Evolutionary conservation across 2,113 vertebrate species (phyloP).

Genomic region (Sialia sialis): DNA sequence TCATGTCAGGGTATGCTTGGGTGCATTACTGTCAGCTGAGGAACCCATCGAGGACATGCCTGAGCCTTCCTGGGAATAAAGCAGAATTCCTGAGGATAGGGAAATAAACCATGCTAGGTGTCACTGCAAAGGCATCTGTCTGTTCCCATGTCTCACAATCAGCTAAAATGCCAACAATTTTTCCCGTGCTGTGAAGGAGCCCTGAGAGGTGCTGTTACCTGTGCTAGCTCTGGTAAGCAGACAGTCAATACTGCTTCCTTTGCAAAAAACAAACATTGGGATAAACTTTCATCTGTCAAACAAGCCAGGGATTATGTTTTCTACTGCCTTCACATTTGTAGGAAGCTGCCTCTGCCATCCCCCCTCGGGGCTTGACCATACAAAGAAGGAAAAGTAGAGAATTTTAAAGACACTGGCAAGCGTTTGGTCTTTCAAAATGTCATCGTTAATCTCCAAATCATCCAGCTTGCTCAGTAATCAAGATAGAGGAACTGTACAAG

Average conservation of each 20-base stretch:
- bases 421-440: neutral
- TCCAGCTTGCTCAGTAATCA: neutral
- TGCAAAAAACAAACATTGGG: neutral
- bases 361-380: neutral
- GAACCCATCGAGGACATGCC: neutral
- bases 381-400: neutral
- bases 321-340: neutral
- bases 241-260: neutral
- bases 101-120: neutral
- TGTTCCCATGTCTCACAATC: neutral
- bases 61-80: fast-evolving
- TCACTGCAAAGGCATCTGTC: neutral
- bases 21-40: neutral
- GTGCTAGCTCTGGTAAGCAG: neutral
- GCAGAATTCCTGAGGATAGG: neutral
- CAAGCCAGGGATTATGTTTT: neutral
- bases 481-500: neutral
- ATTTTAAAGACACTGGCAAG: neutral
- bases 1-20: fast-evolving
- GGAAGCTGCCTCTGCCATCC: neutral
- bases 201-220: neutral
- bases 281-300: neutral
- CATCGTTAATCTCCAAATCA: neutral
- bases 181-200: neutral
- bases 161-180: neutral